A percentile compares a stretch with the other conserved stretches of the same genome.
phyloP scores from a whole-genome alignment of 35 echinoderm and acorn worm species.

The Ptychodera flava region DNA sequence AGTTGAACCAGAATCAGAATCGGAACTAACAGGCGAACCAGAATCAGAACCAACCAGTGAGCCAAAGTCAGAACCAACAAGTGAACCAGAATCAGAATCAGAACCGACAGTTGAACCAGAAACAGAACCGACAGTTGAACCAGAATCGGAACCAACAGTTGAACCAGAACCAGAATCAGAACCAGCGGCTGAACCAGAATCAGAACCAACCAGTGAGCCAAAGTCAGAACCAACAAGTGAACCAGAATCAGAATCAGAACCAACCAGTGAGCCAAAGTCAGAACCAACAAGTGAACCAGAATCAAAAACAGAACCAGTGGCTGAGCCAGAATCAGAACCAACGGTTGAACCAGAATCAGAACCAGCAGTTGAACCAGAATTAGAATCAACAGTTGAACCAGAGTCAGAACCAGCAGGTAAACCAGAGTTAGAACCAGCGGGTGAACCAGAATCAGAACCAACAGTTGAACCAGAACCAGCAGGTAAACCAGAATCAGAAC shows the following conservation, averaged over 20 bases:
- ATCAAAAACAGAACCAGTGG: too few species aligned
- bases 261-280: too few species aligned
- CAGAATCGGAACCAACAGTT: too few species aligned
- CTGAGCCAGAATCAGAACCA: background rate
- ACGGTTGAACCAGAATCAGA: background rate
- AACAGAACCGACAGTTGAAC: too few species aligned
- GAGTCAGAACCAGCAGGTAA: conserved; percentile 20
- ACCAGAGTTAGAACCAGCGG: conserved; percentile 6
- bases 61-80: background rate
- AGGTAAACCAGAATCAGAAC: conserved; percentile 30
- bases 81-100: too few species aligned
- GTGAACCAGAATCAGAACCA: background rate
- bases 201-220: too few species aligned
- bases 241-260: too few species aligned
- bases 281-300: too few species aligned
- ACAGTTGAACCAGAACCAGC: conserved; percentile 14
- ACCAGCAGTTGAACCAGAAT: conserved; percentile 39
- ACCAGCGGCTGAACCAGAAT: too few species aligned
- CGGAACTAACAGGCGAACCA: conserved; percentile 34
- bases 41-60: conserved; percentile 30
- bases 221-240: too few species aligned
- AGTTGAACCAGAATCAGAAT: conserved; percentile 33
- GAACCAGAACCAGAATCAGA: too few species aligned
- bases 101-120: too few species aligned
- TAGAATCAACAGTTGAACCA: conserved; percentile 22